Percentiles rank a stretch among this genome's conserved stretches.
These are phyloP conservation scores for Sympetrum striolatum DNA, from an alignment of 2,888 invertebrate genomes.

Conservation along the genomic window DNA sequence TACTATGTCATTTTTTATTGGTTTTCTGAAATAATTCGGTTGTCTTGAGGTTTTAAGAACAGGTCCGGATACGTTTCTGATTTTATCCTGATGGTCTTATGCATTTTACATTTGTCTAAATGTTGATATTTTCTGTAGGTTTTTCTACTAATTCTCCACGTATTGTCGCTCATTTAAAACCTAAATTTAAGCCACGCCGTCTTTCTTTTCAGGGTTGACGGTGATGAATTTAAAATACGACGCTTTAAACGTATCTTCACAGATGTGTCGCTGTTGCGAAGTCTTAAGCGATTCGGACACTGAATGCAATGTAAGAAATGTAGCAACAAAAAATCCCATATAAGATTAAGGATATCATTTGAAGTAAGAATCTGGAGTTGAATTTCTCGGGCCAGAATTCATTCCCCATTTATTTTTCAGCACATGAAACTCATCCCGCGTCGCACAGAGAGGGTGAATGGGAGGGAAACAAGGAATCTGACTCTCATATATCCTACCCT, in stretches of 20 bases:
- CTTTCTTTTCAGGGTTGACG: not conserved
- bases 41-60: too few species aligned
- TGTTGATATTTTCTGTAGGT: too few species aligned
- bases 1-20: too few species aligned
- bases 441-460: not conserved
- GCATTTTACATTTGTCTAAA: too few species aligned
- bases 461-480: not conserved
- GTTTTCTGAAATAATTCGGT: too few species aligned
- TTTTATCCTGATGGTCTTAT: too few species aligned
- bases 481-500: conserved; percentile 4
- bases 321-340: not conserved
- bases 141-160: too few species aligned
- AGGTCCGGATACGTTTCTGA: too few species aligned
- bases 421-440: conserved; percentile 19
- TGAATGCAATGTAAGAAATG: conserved; percentile 2
- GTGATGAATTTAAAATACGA: not conserved
- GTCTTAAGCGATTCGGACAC: not conserved
- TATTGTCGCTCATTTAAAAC: too few species aligned
- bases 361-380: not conserved
- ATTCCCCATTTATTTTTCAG: not conserved
- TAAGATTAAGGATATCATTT: too few species aligned
- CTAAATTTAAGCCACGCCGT: too few species aligned
- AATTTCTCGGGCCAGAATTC: not conserved
- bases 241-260: not conserved
- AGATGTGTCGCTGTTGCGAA: conserved; percentile 1